Base-by-base conservation (phyloP, 2,888 invertebrate genomes). In the Germaria angustata region DNA sequence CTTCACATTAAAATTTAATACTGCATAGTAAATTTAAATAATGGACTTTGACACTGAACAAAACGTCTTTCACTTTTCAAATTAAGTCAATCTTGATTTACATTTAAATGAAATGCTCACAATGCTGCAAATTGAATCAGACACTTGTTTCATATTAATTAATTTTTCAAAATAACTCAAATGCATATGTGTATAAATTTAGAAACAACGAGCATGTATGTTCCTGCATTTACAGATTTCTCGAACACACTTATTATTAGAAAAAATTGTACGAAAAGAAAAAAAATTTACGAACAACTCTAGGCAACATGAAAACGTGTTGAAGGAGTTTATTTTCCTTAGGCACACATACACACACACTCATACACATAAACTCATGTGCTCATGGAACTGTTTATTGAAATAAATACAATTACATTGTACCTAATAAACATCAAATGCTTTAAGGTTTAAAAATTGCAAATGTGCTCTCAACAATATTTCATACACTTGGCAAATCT, bases 121-220 rank as follows among this genome's bases (percentile, higher is more conserved):
- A 51, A 44, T 32, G 32, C 39, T 32, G 41, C 34, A 39, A 78
- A 81, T 81, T 78, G 53, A 81, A 78, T 81, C 68, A 68, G 57
- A 75, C 81, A 78, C 81, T 81, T 78, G 73, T 24, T 65, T 65
- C 69, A 81, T 75, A 69, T 73, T 73, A 78, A 81, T 78, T 81
- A 81, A 78, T 73, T 57, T 73, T 77, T 34, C 8, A 15, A 24
- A 39, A 57, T 32, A 3, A 20, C 46, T 53, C 34, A 17, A 24
- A 65, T 41, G 5, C 15, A 59, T 7, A 59, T 6, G 22, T 15
- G 11, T 9, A 49, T 36, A 24, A 34, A 55, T n/a, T 24, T 41
- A 44, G 28, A 32, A 44, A 1, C 13, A 13, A 8, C 9, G 6
- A 28, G 24, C 13, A n/a, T 7, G 2, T 6, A 32, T 0, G 24